These are phyloP conservation scores for Staurois parvus DNA, from an alignment of 2,797 vertebrate species.

Conservation along the genomic window DNA sequence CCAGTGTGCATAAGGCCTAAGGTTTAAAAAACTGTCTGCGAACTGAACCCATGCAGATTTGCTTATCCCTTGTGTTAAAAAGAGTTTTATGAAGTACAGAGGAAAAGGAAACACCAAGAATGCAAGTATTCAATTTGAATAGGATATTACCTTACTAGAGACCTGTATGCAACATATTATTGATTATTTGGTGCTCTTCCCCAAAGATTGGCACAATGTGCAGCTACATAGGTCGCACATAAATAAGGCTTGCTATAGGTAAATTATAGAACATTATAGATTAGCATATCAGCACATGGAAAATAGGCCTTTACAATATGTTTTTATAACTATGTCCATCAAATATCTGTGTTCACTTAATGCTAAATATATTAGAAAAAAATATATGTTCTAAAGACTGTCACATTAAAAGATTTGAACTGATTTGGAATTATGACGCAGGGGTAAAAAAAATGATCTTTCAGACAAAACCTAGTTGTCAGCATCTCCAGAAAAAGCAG, in stretches of 20 bases:
- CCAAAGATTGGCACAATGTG: no score
- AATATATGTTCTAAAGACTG: background rate
- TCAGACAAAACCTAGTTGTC: slow-evolving; percentile 42
- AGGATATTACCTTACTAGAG: no score
- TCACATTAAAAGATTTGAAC: slow-evolving; percentile 29
- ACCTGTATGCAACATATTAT: no score
- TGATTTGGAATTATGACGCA: slow-evolving; percentile 22
- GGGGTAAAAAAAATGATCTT: slow-evolving; percentile 26
- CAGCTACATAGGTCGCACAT: background rate
- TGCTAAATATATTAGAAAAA: background rate
- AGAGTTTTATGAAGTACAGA: no score
- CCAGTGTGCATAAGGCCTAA: no score
- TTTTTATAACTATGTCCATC: background rate
- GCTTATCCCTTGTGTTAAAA: no score
- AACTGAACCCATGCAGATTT: no score
- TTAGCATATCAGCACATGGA: background rate
- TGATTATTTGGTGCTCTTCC: no score
- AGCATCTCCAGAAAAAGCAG: slow-evolving; percentile 40
- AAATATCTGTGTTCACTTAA: background rate
- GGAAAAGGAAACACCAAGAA: no score
- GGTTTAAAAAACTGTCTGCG: no score
- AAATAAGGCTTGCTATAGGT: background rate
- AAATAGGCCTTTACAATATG: background rate
- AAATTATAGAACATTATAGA: background rate
- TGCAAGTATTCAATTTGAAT: no score